Base-by-base conservation (phyloP, 2,113 vertebrate genomes). In the Bufo gargarizans region DNA sequence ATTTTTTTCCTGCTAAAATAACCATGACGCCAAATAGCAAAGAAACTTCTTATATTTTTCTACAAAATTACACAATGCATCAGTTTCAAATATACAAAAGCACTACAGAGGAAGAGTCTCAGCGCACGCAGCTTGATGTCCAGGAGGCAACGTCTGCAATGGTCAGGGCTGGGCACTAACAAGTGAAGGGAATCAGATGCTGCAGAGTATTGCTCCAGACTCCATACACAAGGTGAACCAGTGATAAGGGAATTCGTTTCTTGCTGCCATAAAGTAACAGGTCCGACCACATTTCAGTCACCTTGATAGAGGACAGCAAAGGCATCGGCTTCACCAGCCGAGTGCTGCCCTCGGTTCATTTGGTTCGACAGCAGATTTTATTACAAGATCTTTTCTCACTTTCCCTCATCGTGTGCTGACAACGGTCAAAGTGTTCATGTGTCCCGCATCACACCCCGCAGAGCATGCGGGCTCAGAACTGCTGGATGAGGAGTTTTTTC, bases 401-500 rank as follows among this genome's bases (percentile, higher is more conserved):
- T 16, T 43, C 33, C 69, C 69, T 16, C 33, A 72, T 43, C 14
- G 4, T 17, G 69, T 74, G 71, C 71, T 74, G 71, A 74, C 71
- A 74, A 4, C 20, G 47, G 16, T 47, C 8, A 19, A 58, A 82
- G 3, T 10, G 80, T 71, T 65, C 63, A 53, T 20, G 47, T 17
- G 33, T 45, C 56, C 63, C 63, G 9, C 63, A 49, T 84, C n/a
- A 7, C 20, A 17, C 49, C 20, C 49, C 20, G 12, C 33, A 53
- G 47, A 53, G 22, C 43, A 10, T n/a, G 49, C 19, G 1, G 84
- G 47, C 89, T 94, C 89, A 99, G 88, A 99, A 98, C 91, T 97
- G 97, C 94, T 99, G 98, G 55, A 97, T 85, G 80, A 99, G 97
- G 78, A 98, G 92, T 84, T 98, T 99, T 90, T 96, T 96, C 91